Evolutionary conservation across 2,113 vertebrate species (phyloP).

Genomic region (Corydoras maculifer): DNA sequence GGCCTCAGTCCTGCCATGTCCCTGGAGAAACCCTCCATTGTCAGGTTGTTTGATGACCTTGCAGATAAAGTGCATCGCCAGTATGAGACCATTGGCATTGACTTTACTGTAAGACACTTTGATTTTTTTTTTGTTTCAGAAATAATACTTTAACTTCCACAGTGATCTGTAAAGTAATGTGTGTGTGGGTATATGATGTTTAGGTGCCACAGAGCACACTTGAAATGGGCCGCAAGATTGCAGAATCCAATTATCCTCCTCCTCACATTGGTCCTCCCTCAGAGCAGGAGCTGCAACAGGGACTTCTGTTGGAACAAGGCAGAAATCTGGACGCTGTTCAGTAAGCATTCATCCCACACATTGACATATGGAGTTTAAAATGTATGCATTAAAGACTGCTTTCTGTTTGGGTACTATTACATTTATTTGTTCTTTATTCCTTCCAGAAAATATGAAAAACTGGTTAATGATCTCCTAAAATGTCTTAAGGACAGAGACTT

Average conservation of each 20-base stretch:
- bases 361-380: neutral
- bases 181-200: neutral
- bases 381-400: neutral
- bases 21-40: slow-evolving; percentile 87
- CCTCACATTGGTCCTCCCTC: slow-evolving; percentile 53
- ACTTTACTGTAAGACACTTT: slow-evolving; percentile 76
- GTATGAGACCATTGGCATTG: slow-evolving; percentile 89
- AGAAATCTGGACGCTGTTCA: slow-evolving; percentile 75
- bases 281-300: slow-evolving; percentile 72
- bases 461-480: slow-evolving; percentile 82
- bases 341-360: slow-evolving; percentile 51
- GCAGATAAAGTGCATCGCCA: slow-evolving; percentile 89
- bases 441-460: slow-evolving; percentile 85
- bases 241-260: slow-evolving; percentile 50
- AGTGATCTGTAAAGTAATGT: neutral
- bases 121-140: neutral
- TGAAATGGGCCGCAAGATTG: slow-evolving; percentile 67
- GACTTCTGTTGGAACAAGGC: slow-evolving; percentile 75
- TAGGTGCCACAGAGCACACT: slow-evolving; percentile 78
- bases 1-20: slow-evolving; percentile 87
- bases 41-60: slow-evolving; percentile 86
- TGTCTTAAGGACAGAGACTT: slow-evolving; percentile 86
- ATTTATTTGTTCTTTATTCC: slow-evolving; percentile 1
- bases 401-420: neutral
- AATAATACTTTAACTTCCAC: neutral